phyloP scores from a whole-genome alignment of 2,113 vertebrate genomes.

The Phaethornis superciliosus region DNA sequence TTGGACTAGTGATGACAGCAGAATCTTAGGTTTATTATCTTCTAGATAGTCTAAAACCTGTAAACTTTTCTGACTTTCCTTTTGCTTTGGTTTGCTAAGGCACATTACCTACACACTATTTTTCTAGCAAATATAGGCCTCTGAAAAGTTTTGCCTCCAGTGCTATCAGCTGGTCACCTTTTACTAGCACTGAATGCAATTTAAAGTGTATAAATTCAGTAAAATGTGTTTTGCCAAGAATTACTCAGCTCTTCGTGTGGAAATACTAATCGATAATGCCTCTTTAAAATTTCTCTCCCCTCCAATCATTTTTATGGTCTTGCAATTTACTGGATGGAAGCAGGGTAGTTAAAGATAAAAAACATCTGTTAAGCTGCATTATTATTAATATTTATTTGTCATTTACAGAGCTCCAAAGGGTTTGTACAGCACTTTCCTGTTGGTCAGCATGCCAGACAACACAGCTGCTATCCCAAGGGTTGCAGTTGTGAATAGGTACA shows the following conservation, averaged over 20 bases:
- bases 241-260: neutral
- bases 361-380: conserved; percentile 12
- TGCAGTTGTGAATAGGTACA: neutral
- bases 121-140: neutral
- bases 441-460: neutral
- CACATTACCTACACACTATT: neutral
- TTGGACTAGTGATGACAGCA: neutral
- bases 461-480: neutral
- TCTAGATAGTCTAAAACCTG: neutral
- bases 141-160: neutral
- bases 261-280: conserved; percentile 38
- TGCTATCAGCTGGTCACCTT: conserved; percentile 14
- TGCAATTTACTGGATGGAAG: conserved; percentile 19
- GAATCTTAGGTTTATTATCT: neutral
- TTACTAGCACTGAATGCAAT: neutral
- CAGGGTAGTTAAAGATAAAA: conserved; percentile 4
- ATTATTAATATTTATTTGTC: conserved; percentile 53
- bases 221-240: conserved; percentile 9
- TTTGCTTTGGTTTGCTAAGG: neutral
- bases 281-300: conserved; percentile 27
- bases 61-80: neutral
- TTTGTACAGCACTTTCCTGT: conserved; percentile 28
- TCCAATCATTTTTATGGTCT: conserved; percentile 8
- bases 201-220: conserved; percentile 15
- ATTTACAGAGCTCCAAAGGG: conserved; percentile 27